These are phyloP conservation scores for Drosophila obscura DNA, from an alignment of 1,140 invertebrate genomes.

Conservation along the genomic window DNA sequence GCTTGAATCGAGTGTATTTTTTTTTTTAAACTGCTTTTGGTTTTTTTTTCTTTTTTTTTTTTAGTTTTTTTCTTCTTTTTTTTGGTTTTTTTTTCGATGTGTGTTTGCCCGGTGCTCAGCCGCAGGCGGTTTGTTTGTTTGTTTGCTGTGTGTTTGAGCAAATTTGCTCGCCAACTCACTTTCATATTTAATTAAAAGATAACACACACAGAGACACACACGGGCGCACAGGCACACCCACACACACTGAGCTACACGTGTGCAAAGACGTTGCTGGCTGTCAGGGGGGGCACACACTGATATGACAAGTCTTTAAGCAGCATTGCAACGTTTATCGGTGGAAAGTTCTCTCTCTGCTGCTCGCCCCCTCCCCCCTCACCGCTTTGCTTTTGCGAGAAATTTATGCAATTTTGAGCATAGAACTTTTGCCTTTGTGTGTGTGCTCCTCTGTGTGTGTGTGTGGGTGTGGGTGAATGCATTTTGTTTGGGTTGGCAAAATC, in stretches of 20 bases:
- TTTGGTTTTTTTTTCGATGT: constrained; percentile 22
- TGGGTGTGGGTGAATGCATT: constrained; percentile 54
- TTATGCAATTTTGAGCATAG: constrained; percentile 68
- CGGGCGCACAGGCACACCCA: background rate
- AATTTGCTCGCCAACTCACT: constrained; percentile 69
- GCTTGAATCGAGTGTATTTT: constrained; percentile 6
- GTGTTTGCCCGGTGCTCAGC: constrained; percentile 43
- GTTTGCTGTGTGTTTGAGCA: constrained; percentile 52
- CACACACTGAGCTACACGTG: background rate
- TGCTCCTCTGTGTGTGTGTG: constrained; percentile 31
- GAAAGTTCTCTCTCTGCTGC: constrained; percentile 12
- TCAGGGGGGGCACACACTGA: background rate
- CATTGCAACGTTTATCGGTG: constrained; percentile 57
- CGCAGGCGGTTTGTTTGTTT: constrained; percentile 49
- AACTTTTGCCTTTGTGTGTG: constrained; percentile 25
- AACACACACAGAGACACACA: constrained; percentile 51
- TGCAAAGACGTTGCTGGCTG: background rate
- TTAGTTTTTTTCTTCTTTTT: constrained; percentile 37
- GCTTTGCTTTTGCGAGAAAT: constrained; percentile 49
- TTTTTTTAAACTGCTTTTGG: constrained; percentile 15
- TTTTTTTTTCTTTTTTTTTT: constrained; percentile 11
- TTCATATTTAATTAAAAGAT: constrained; percentile 82
- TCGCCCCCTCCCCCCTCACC: background rate
- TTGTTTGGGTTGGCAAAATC: constrained; percentile 41
- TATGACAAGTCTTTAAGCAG: constrained; percentile 68